Percentiles rank a stretch among this genome's conserved stretches.
Conservation (phyloP, 2,113 vertebrate genomes). For the Cyanistes caeruleus region DNA sequence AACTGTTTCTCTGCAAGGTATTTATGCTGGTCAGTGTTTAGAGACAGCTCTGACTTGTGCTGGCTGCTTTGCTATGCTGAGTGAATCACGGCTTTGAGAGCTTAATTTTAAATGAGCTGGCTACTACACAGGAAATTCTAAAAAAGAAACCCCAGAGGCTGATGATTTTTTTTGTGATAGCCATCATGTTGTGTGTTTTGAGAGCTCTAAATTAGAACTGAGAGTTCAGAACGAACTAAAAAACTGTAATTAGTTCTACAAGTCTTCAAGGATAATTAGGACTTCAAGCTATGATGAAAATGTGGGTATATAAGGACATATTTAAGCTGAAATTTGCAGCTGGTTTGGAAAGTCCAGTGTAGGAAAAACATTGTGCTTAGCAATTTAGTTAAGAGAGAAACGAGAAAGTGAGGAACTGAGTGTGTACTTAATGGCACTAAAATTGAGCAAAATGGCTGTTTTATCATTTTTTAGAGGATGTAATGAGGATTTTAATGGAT, state of each 20-base stretch:
- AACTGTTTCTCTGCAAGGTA: background rate
- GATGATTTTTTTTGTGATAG: background rate
- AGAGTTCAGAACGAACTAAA: background rate
- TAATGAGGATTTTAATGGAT: background rate
- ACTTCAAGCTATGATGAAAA: background rate
- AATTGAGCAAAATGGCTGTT: background rate
- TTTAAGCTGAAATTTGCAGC: background rate
- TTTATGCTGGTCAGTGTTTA: background rate
- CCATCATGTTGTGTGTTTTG: background rate
- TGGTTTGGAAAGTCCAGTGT: accelerated
- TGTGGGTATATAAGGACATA: background rate
- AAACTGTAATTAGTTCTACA: background rate
- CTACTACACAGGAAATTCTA: background rate
- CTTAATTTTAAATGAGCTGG: background rate
- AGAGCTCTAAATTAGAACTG: background rate
- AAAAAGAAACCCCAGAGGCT: background rate
- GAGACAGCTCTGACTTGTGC: background rate
- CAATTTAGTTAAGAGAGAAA: background rate
- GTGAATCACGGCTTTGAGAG: background rate
- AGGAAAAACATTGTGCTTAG: background rate
- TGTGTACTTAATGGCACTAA: background rate
- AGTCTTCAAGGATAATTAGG: background rate
- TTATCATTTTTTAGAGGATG: background rate
- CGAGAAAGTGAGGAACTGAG: background rate
- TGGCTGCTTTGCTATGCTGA: background rate